These are phyloP conservation scores for Pterobdella sp. DNA, from an alignment of 2,888 invertebrate species.

Conservation along the genomic window DNA sequence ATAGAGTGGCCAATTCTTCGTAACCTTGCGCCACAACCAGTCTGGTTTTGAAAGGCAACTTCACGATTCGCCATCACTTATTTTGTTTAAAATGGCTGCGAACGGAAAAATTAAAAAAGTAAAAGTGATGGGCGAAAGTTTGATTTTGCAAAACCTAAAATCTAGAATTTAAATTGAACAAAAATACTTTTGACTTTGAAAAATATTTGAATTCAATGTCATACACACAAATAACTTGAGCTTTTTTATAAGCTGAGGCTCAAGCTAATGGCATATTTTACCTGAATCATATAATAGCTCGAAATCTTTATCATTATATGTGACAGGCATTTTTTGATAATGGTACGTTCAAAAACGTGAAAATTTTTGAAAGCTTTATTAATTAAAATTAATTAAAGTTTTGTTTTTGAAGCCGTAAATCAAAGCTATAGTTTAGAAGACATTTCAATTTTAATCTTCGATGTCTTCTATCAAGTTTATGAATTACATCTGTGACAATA, in stretches of 20 bases:
- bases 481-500: too few species aligned
- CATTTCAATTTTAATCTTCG: too few species aligned
- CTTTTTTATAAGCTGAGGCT: neutral
- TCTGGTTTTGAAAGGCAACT: constrained; percentile 21
- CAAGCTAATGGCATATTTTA: constrained; percentile 1
- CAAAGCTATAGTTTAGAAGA: too few species aligned
- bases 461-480: too few species aligned
- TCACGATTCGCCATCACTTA: constrained; percentile 32
- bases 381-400: too few species aligned
- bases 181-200: neutral
- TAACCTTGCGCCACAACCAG: constrained; percentile 14
- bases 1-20: constrained; percentile 26
- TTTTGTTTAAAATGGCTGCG: constrained; percentile 15
- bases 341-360: too few species aligned
- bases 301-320: too few species aligned
- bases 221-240: neutral
- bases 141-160: neutral
- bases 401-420: too few species aligned
- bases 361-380: too few species aligned
- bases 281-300: too few species aligned
- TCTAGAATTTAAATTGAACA: neutral
- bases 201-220: constrained; percentile 2
- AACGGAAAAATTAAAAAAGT: constrained; percentile 21
- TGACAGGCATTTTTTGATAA: too few species aligned
- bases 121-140: constrained; percentile 18